phyloP scores from a whole-genome alignment of 2,797 vertebrate species.

The Garrulus glandarius region DNA sequence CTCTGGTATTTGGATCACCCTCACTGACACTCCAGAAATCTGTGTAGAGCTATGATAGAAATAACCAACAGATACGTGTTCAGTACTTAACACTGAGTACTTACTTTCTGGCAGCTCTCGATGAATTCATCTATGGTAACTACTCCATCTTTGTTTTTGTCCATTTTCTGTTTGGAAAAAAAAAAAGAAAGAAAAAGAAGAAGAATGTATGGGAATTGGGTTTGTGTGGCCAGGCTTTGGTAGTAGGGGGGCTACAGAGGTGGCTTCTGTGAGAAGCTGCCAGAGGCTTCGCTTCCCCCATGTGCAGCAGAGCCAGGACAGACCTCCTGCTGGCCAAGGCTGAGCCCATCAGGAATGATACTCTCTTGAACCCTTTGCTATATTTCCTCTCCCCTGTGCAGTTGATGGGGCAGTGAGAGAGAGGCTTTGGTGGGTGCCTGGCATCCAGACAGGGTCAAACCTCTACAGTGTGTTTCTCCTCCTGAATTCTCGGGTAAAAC shows the following conservation, averaged over 20 bases:
- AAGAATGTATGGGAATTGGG: not conserved
- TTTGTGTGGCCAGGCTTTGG: not conserved
- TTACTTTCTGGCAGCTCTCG: conserved; percentile 98
- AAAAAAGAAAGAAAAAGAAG: not conserved
- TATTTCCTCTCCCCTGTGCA: not conserved
- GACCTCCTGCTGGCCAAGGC: not conserved
- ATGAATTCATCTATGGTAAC: conserved; percentile 99
- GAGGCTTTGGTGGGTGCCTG: not conserved
- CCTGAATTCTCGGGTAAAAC: not conserved
- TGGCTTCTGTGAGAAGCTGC: not conserved
- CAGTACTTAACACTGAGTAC: conserved; percentile 26
- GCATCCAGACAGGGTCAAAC: not conserved
- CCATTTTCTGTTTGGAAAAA: conserved; percentile 90
- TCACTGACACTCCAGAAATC: not conserved
- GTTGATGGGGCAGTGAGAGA: not conserved
- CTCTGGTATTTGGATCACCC: not conserved
- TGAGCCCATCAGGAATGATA: not conserved
- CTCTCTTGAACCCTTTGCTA: not conserved
- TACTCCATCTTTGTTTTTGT: conserved; percentile 98
- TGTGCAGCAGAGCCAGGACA: not conserved
- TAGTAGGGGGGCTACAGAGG: not conserved
- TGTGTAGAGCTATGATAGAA: not conserved
- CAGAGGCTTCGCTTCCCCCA: not conserved
- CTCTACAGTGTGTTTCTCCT: not conserved
- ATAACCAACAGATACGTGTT: not conserved